Evolutionary conservation across 1,140 invertebrate species (phyloP), one percentile per base, ranked within the genome.

Genomic region (Phortica variegata): DNA sequence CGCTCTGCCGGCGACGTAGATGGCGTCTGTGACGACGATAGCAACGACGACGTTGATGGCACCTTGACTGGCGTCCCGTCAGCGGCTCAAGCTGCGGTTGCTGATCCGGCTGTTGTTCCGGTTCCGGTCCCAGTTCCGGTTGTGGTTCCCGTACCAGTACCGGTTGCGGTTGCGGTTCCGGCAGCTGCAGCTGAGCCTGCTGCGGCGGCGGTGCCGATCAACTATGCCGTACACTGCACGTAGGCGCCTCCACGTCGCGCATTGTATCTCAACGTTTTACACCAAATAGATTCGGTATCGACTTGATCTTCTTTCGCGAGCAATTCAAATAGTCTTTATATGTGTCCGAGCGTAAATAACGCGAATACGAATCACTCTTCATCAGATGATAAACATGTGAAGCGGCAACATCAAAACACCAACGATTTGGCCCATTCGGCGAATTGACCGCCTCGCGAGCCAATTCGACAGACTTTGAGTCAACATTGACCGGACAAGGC

Each of bases 361-460:
- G 83, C 32, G 93, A 95, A 74, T 99, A 99, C 62, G 91, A 96
- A 78, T 99, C 97, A 62, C 91, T 96, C 75, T 98, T 98, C 97
- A 99, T 99, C 48, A 99, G 80, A 74, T 98, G 95, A 79, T 98
- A 99, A 20, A 99, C 95, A 79, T 99, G 97, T 7, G 95, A 93
- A 90, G 74, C 74, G 38, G 97, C 97, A 73, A 95, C 89, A 75
- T 99, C 96, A 79, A 98, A 99, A 56, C 89, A 93, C 87, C 95
- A 99, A 63, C 95, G 82, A 79, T 93, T 91, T 9, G 88, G 85
- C 40, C 85, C 74, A 19, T 56, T 71, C 5, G 73, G 58, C 3
- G 72, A 70, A 37, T 65, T 73, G 10, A 76, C 69, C 2, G 74
- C 74, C 47, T 74, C 73, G n/a, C 74, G 56, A 7, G 74, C 74